Conservation (phyloP, 2,888 invertebrate species). For the Gnatocerus cornutus region DNA sequence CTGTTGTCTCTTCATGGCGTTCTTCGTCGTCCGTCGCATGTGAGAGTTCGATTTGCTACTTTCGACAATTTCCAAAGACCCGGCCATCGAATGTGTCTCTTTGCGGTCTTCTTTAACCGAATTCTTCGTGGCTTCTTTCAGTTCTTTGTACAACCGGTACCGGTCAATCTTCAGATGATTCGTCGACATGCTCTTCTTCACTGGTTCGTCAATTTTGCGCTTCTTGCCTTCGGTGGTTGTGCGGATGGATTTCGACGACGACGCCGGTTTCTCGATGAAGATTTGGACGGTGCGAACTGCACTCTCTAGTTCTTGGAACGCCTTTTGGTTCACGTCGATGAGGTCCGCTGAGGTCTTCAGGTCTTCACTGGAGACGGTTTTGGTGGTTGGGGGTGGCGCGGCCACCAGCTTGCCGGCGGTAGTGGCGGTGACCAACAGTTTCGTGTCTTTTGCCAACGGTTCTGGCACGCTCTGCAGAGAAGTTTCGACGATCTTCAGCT, state of each 20-base stretch:
- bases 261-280: not conserved
- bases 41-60: not conserved
- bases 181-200: constrained; percentile 22
- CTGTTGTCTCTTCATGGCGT: constrained; percentile 36
- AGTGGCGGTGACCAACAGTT: not conserved
- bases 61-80: not conserved
- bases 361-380: not conserved
- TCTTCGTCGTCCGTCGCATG: constrained; percentile 35
- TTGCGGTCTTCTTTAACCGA: not conserved
- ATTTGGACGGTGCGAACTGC: constrained; percentile 15
- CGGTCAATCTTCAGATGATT: not conserved
- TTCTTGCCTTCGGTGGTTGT: constrained; percentile 5
- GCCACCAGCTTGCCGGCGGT: no score
- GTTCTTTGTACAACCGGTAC: not conserved
- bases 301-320: constrained; percentile 17
- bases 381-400: not conserved
- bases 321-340: constrained; percentile 8
- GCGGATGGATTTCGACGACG: not conserved
- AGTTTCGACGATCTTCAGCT: not conserved
- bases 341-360: constrained; percentile 5
- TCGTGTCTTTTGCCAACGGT: not conserved
- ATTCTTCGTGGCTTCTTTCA: not conserved
- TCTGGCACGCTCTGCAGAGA: not conserved
- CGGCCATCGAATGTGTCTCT: not conserved
- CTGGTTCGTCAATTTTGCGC: constrained; percentile 9